Conservation (phyloP, 64 coral and sea anemone species). For the Porites australiensis region DNA sequence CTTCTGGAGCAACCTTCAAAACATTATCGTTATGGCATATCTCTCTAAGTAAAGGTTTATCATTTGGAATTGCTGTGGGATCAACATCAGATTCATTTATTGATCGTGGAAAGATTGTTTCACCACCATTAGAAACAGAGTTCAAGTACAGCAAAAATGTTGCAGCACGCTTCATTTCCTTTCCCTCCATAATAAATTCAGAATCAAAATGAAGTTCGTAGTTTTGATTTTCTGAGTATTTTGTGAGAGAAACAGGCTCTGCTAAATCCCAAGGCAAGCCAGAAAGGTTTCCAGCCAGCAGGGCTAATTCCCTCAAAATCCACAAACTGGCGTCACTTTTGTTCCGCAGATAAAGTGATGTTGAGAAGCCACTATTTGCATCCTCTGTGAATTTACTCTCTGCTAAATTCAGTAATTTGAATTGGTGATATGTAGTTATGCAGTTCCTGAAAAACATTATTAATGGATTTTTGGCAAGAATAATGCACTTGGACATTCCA, state of each 20-base stretch:
- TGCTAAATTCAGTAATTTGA: conserved; percentile 58
- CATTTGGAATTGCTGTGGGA: neutral
- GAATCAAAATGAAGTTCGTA: conserved; percentile 90
- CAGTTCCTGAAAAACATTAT: conserved; percentile 76
- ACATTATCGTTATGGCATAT: conserved; percentile 22
- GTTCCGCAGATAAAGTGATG: conserved; percentile 73
- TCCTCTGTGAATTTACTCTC: conserved; percentile 67
- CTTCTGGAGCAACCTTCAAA: conserved; percentile 67
- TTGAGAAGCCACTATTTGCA: conserved; percentile 85
- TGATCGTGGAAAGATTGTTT: conserved; percentile 90
- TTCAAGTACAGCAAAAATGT: conserved; percentile 90
- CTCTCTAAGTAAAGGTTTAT: conserved; percentile 68
- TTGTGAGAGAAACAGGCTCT: conserved; percentile 85
- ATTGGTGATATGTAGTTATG: conserved; percentile 59
- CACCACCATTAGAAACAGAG: conserved; percentile 74
- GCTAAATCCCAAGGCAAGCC: conserved; percentile 77
- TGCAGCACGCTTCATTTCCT: conserved; percentile 62
- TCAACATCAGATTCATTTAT: conserved; percentile 56
- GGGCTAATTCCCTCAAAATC: conserved; percentile 74
- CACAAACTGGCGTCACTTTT: conserved; percentile 58
- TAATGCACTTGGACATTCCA: neutral
- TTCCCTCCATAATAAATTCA: conserved; percentile 75
- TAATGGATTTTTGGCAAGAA: conserved; percentile 43
- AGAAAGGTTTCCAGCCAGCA: conserved; percentile 77
- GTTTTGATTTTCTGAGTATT: conserved; percentile 73